Evolutionary conservation across 1,140 invertebrate species (phyloP), one percentile per base, ranked within the genome.

Genomic region (Bombus cullumanus): DNA sequence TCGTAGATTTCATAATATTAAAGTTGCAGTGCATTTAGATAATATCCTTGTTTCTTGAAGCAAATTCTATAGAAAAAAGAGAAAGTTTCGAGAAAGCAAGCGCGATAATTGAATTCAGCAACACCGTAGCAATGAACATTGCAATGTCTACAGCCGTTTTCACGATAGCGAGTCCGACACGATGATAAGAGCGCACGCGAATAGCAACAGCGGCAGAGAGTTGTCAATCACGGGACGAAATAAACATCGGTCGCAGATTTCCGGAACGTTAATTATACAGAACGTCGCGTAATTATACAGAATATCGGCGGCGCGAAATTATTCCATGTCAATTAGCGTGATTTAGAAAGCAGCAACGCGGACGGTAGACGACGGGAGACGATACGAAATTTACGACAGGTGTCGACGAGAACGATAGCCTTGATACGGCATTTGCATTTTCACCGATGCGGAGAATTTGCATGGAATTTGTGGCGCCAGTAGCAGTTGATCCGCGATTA

Each of bases 311-410:
- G n/a, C 83, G 78, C 15, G 57, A 81, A 85, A 86, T 86, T 72
- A 83, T 86, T 69, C 25, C 73, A 37, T 73, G 90, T 90, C 90
- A 92, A 91, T 92, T 92, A 92, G 81, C 78, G 91, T 88, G 90
- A 91, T 92, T 90, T 91, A 91, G 39, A 57, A 64, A 57, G 57
- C 59, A 57, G 28, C 83, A 15, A 73, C 25, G 34, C 83, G 80
- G 66, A 86, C 79, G 77, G 83, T 85, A 83, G 74, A 86, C 83
- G 77, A 79, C 81, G 66, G n/a, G 41, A 64, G 39, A 53, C 57
- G 85, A 86, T 85, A 76, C 83, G 86, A 88, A 87, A 85, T 88
- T 88, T 86, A 86, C 81, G 73, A 75, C 76, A 81, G 64, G 84
- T 80, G 78, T 86, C 72, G 59, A 34, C 47, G 72, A 86, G 77